Percentiles rank a stretch among this genome's conserved stretches.
Evolutionary conservation across 2,797 vertebrate species (phyloP).

Genomic region (Tolypeutes matacus): DNA sequence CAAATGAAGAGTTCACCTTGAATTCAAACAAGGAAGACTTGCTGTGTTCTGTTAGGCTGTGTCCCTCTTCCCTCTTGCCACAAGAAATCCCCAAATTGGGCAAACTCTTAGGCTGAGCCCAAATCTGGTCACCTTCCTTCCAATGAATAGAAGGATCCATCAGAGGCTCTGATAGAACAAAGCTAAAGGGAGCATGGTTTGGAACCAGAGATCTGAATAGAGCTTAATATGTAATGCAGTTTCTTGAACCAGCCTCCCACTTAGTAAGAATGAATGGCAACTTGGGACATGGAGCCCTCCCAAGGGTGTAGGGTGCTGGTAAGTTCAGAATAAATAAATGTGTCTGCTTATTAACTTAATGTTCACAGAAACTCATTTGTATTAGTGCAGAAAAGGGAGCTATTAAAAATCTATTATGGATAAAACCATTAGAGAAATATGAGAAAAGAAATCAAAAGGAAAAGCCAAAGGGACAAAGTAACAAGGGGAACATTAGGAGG

Average conservation of each 20-base stretch:
- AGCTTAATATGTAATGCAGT: neutral
- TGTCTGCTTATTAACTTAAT: constrained; percentile 57
- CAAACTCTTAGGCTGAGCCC: neutral
- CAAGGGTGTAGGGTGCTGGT: neutral
- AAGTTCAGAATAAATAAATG: constrained; percentile 60
- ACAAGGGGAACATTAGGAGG: rapidly evolving
- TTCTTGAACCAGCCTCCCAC: neutral
- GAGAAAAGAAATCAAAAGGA: neutral
- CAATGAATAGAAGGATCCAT: rapidly evolving
- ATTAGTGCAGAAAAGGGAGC: neutral
- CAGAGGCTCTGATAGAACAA: neutral
- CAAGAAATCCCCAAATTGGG: neutral
- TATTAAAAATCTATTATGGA: constrained; percentile 46
- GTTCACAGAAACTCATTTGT: neutral
- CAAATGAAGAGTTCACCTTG: neutral
- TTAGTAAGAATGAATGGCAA: constrained; percentile 35
- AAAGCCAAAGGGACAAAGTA: neutral
- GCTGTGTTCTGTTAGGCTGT: neutral
- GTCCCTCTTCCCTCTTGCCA: too few relatives aligned
- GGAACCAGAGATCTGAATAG: neutral
- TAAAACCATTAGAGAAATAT: neutral
- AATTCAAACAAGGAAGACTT: neutral
- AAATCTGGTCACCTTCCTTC: neutral
- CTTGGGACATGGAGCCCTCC: neutral
- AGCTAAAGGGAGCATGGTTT: rapidly evolving